Percentiles rank a stretch among this genome's conserved stretches.
Conservation (phyloP, 2,113 vertebrate species). For the Tupaia chinensis region DNA sequence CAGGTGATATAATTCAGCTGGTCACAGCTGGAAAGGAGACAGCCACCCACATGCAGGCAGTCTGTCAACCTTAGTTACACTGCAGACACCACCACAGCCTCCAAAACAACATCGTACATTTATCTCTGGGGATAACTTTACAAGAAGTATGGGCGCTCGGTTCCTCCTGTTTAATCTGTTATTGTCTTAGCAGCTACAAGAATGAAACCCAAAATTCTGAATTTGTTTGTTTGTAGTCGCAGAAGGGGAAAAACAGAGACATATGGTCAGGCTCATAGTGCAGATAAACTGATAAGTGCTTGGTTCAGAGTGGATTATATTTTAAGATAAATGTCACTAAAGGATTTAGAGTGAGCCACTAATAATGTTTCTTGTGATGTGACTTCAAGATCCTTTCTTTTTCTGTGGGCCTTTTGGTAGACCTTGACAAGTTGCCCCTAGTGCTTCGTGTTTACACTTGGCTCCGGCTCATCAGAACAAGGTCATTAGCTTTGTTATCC, state of each 20-base stretch:
- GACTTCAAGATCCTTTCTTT: slow-evolving; percentile 43
- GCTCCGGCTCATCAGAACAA: slow-evolving; percentile 15
- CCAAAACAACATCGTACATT: slow-evolving; percentile 86
- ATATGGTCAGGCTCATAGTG: neutral
- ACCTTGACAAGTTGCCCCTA: slow-evolving; percentile 39
- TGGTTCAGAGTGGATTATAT: slow-evolving; percentile 32
- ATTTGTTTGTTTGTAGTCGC: slow-evolving; percentile 39
- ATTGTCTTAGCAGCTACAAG: slow-evolving; percentile 82
- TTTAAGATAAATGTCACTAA: slow-evolving; percentile 45
- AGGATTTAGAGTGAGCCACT: slow-evolving; percentile 25
- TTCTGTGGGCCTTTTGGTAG: neutral
- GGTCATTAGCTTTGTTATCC: slow-evolving; percentile 49
- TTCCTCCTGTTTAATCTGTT: slow-evolving; percentile 87
- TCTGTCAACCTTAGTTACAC: slow-evolving; percentile 91
- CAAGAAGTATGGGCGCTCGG: slow-evolving; percentile 85
- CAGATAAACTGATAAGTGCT: slow-evolving; percentile 39
- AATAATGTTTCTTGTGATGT: slow-evolving; percentile 10
- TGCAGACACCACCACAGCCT: slow-evolving; percentile 87
- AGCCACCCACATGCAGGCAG: slow-evolving; percentile 92
- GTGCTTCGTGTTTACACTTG: neutral
- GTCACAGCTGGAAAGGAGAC: slow-evolving; percentile 93
- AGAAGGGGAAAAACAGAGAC: slow-evolving; percentile 27
- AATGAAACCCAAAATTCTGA: slow-evolving; percentile 66
- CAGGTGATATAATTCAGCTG: slow-evolving; percentile 94
- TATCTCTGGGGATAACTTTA: slow-evolving; percentile 90